A percentile compares a stretch with the other conserved stretches of the same genome.
These are phyloP conservation scores for Drosophila tani DNA, from an alignment of 1,140 invertebrate species.

Conservation along the genomic window DNA sequence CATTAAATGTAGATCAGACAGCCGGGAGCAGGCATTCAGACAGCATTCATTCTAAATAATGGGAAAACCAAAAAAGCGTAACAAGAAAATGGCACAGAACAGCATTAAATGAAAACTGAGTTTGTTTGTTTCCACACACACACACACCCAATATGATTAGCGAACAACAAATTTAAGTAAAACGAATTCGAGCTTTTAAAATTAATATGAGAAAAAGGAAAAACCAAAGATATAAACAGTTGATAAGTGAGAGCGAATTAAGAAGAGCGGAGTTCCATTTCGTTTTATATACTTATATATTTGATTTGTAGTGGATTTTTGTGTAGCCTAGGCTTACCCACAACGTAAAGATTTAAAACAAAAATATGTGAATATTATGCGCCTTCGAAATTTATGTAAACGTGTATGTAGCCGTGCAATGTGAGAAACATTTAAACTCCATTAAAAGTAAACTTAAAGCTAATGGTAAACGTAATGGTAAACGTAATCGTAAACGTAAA, in stretches of 20 bases:
- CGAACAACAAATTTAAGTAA: slow-evolving; percentile 66
- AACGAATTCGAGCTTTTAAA: slow-evolving; percentile 84
- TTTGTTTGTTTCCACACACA: slow-evolving; percentile 37
- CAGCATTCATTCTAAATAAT: slow-evolving; percentile 37
- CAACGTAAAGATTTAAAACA: slow-evolving; percentile 52
- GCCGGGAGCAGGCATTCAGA: slow-evolving; percentile 29
- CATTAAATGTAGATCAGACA: slow-evolving; percentile 58
- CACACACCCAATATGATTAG: slow-evolving; percentile 46
- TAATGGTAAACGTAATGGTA: slow-evolving; percentile 39
- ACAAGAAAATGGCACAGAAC: slow-evolving; percentile 52
- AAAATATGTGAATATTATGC: slow-evolving; percentile 84
- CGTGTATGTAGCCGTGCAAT: slow-evolving; percentile 62
- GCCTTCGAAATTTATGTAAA: slow-evolving; percentile 79
- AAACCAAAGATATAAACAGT: slow-evolving; percentile 34
- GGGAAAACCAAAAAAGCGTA: slow-evolving; percentile 27
- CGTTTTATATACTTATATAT: slow-evolving; percentile 50
- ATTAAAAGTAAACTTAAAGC: slow-evolving; percentile 43
- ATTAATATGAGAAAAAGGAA: slow-evolving; percentile 48
- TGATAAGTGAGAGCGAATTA: slow-evolving; percentile 36
- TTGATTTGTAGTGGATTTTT: slow-evolving; percentile 59
- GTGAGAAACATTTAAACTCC: slow-evolving; percentile 51
- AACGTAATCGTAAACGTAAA: slow-evolving; percentile 32
- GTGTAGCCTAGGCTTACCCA: slow-evolving; percentile 67
- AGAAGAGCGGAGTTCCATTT: slow-evolving; percentile 45
- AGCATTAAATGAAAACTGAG: slow-evolving; percentile 32